Percentiles rank a stretch among this genome's conserved stretches.
Evolutionary conservation across 2,113 vertebrate genomes (phyloP).

Genomic region (Phalacrocorax pelagicus): DNA sequence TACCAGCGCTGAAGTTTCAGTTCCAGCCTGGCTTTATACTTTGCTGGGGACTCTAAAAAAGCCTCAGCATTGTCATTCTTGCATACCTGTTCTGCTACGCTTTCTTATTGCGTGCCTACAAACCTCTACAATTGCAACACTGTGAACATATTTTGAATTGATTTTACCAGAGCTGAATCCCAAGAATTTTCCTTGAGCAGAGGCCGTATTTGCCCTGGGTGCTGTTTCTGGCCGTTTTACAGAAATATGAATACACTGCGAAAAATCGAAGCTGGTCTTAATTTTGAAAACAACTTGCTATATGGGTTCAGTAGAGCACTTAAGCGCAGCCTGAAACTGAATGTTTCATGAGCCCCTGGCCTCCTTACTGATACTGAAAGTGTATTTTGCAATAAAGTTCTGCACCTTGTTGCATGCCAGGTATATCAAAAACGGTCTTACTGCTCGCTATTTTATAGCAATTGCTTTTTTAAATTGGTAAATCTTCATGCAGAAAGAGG

Average conservation of each 20-base stretch:
- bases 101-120: background rate
- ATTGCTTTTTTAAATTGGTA: background rate
- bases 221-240: background rate
- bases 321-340: background rate
- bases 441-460: background rate
- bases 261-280: background rate
- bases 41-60: background rate
- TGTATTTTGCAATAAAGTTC: background rate
- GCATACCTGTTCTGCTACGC: background rate
- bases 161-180: background rate
- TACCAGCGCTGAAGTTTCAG: background rate
- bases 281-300: background rate
- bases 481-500: conserved; percentile 15
- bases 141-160: background rate
- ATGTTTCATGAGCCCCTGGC: background rate
- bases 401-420: background rate
- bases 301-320: background rate
- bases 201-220: background rate
- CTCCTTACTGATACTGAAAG: background rate
- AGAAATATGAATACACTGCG: background rate
- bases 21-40: background rate
- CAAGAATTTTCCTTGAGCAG: background rate
- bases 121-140: background rate
- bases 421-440: background rate
- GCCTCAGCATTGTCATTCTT: background rate